Base-by-base conservation (phyloP, 2,888 invertebrate species). In the Pedicia rivosa region DNA sequence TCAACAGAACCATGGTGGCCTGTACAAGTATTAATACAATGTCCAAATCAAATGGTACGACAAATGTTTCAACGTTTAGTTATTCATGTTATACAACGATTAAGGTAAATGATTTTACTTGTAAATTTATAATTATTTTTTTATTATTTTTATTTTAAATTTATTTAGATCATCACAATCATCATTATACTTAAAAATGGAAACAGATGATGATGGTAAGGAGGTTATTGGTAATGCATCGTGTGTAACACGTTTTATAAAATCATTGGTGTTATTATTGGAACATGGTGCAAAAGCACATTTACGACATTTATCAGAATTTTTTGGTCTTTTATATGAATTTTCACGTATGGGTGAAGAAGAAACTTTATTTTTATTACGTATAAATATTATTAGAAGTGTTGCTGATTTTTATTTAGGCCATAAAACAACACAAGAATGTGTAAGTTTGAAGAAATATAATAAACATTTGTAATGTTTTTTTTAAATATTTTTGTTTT, bases 41-140 rank as follows among this genome's bases (percentile, higher is more conserved):
- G 94, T 62, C 91, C 92, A 22, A 92, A 90, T 67, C 91, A 92
- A 63, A 90, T 91, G 78, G 91, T 92, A 41, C 72, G 91, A 46
- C 91, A 91, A 65, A 91, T 94, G 88, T 92, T 92, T 65, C 91
- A 91, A 63, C 72, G 92, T 51, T 71, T 94, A 49, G 84, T 90
- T 54, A 86, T 92, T 59, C 92, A 92, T 59, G 92, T 92, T 43
- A 88, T 94, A 61, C 86, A 86, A 59, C 76, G 87, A 55, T 66
- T 92, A 46, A 76, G 79, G 78, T 78, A 59, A 54, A 49, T 49
- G n/a, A 37, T 16, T n/a, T n/a, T n/a, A n/a, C n/a, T n/a, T n/a
- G n/a, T n/a, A n/a, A 36, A 35, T 20, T 27, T 33, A 35, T 19
- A 37, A 22, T 24, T 22, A 14, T 27, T 10, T 14, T 10, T 16